phyloP scores from a whole-genome alignment of 1,140 invertebrate species.

The Hypsibius dujardini region DNA sequence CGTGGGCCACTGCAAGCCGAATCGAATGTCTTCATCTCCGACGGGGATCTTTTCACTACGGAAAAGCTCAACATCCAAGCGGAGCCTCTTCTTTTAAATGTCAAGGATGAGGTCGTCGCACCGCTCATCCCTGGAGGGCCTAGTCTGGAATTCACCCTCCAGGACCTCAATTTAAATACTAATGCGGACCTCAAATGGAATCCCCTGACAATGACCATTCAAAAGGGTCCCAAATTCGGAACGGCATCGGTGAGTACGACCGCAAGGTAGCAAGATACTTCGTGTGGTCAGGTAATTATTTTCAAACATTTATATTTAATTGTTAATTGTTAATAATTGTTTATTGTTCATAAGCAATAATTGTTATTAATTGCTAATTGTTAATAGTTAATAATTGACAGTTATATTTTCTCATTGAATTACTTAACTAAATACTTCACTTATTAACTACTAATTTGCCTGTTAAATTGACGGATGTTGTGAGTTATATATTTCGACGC shows the following conservation, averaged over 20 bases:
- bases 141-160: neutral
- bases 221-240: slow-evolving; percentile 4
- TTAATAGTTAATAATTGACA: too few relatives aligned
- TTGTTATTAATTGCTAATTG: too few relatives aligned
- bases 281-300: too few relatives aligned
- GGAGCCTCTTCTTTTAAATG: neutral
- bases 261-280: too few relatives aligned
- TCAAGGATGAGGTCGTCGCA: neutral
- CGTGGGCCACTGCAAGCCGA: neutral
- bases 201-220: neutral
- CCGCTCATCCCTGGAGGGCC: neutral
- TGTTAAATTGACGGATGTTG: too few relatives aligned
- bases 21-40: neutral
- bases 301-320: too few relatives aligned
- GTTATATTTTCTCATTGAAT: too few relatives aligned
- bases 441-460: too few relatives aligned
- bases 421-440: too few relatives aligned
- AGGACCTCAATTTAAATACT: neutral
- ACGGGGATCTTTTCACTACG: slow-evolving; percentile 10
- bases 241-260: neutral
- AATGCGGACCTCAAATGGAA: slow-evolving; percentile 10
- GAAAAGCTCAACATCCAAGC: slow-evolving; percentile 7
- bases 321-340: too few relatives aligned
- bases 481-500: too few relatives aligned
- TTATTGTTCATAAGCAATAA: too few relatives aligned